These are phyloP conservation scores for Malthinus flaveolus DNA, from an alignment of 2,888 invertebrate genomes.

Conservation along the genomic window DNA sequence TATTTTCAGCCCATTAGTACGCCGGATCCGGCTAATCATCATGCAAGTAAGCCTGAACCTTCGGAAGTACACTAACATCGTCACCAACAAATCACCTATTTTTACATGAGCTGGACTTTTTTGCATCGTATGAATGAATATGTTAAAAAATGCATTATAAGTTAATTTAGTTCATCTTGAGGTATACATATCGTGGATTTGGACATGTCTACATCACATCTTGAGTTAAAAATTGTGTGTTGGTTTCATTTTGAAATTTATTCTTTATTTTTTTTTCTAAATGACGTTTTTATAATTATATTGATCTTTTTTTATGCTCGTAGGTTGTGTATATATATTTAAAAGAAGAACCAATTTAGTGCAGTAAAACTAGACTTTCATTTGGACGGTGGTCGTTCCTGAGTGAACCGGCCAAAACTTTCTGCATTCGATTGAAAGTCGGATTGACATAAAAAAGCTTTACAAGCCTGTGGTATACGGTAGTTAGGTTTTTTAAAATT, in stretches of 20 bases:
- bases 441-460: no score
- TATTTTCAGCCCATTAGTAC: slow-evolving; percentile 76
- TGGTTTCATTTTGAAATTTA: slow-evolving; percentile 36
- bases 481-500: no score
- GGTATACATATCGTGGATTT: slow-evolving; percentile 46
- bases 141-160: slow-evolving; percentile 39
- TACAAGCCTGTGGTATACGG: no score
- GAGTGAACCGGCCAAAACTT: no score
- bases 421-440: no score
- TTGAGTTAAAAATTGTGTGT: slow-evolving; percentile 24
- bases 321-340: slow-evolving; percentile 26
- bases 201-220: slow-evolving; percentile 40
- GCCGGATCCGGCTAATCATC: slow-evolving; percentile 82
- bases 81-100: slow-evolving; percentile 25
- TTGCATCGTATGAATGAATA: slow-evolving; percentile 37
- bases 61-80: slow-evolving; percentile 77
- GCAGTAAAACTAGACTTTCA: no score
- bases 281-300: slow-evolving; percentile 18
- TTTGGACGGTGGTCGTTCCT: no score
- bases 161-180: slow-evolving; percentile 41
- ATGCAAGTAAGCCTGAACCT: slow-evolving; percentile 77
- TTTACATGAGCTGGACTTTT: slow-evolving; percentile 35
- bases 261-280: not conserved
- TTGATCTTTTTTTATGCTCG: slow-evolving; percentile 19
- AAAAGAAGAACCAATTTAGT: slow-evolving; percentile 4